Percentiles rank a stretch among this genome's conserved stretches.
Conservation (phyloP, 2,888 invertebrate species). For the Erannis defoliaria region DNA sequence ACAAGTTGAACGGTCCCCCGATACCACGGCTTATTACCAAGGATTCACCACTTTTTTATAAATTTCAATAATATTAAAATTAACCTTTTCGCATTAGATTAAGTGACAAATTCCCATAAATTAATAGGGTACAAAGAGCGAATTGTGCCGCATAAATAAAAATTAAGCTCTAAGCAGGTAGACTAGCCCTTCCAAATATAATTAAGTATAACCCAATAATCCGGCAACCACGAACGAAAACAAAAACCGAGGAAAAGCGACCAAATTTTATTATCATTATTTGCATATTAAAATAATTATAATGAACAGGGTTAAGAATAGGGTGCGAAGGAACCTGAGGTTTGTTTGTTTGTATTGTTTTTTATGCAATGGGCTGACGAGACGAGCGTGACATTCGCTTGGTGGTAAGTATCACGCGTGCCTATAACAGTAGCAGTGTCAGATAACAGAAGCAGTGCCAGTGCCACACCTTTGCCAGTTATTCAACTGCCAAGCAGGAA, state of each 20-base stretch:
- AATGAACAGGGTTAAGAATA: conserved; percentile 63
- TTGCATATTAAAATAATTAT: conserved; percentile 86
- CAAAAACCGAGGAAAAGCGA: conserved; percentile 73
- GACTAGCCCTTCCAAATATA: conserved; percentile 66
- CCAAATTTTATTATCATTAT: conserved; percentile 85
- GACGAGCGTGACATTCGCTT: too few species aligned
- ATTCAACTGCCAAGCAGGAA: too few species aligned
- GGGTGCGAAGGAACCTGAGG: conserved; percentile 25
- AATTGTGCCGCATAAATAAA: conserved; percentile 75
- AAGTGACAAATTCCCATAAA: conserved; percentile 38
- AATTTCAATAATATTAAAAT: not conserved
- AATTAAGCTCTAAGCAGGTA: conserved; percentile 74
- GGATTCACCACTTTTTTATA: too few species aligned
- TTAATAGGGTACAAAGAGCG: conserved; percentile 60
- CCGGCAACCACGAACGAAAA: conserved; percentile 72
- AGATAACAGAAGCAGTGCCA: too few species aligned
- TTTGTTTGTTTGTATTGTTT: conserved; percentile 16
- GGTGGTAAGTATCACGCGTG: too few species aligned
- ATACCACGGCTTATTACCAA: too few species aligned
- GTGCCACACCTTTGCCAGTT: too few species aligned
- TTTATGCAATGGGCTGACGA: too few species aligned
- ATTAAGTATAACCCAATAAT: conserved; percentile 83
- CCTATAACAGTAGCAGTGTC: too few species aligned
- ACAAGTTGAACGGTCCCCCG: too few species aligned
- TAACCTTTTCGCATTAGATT: conserved; percentile 10